These are phyloP conservation scores for Eurytoma californica DNA, from an alignment of 2,888 invertebrate genomes.

Conservation along the genomic window DNA sequence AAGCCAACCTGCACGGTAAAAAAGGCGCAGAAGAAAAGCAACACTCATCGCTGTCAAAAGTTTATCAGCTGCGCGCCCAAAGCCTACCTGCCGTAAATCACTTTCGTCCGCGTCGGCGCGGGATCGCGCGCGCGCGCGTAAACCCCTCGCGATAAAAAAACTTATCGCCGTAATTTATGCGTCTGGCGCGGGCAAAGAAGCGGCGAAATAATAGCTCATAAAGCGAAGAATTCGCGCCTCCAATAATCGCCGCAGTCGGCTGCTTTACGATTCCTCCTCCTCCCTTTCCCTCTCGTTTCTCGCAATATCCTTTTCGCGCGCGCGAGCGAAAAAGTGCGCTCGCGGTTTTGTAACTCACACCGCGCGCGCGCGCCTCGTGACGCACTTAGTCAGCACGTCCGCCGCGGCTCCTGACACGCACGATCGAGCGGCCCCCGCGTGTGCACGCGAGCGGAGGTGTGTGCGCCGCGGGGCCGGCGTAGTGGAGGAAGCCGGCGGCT, in stretches of 20 bases:
- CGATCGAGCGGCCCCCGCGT: slow-evolving; percentile 8
- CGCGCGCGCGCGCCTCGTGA: slow-evolving; percentile 17
- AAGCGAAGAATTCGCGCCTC: slow-evolving; percentile 28
- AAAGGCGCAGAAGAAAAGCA: neutral
- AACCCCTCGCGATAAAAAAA: slow-evolving; percentile 26
- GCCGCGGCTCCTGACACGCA: slow-evolving; percentile 24
- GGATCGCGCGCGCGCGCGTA: neutral
- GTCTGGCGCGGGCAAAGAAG: neutral
- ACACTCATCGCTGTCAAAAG: neutral
- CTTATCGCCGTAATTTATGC: slow-evolving; percentile 34
- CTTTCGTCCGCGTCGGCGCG: neutral
- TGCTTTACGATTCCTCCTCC: slow-evolving; percentile 11
- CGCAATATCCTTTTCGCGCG: slow-evolving; percentile 4
- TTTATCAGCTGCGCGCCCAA: slow-evolving; percentile 15
- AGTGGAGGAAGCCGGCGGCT: slow-evolving; percentile 34
- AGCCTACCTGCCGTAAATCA: slow-evolving; percentile 9
- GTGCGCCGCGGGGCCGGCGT: neutral
- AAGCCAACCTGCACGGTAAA: neutral
- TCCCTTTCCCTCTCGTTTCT: slow-evolving; percentile 1
- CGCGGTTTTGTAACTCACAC: slow-evolving; percentile 41
- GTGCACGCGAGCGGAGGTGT: no score
- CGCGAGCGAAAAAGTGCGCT: slow-evolving; percentile 12
- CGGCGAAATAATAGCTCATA: slow-evolving; percentile 14
- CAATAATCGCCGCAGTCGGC: slow-evolving; percentile 25
- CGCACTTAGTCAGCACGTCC: slow-evolving; percentile 43